Evolutionary conservation across 2,888 invertebrate species (phyloP).

Genomic region (Pasiphila rectangulata): DNA sequence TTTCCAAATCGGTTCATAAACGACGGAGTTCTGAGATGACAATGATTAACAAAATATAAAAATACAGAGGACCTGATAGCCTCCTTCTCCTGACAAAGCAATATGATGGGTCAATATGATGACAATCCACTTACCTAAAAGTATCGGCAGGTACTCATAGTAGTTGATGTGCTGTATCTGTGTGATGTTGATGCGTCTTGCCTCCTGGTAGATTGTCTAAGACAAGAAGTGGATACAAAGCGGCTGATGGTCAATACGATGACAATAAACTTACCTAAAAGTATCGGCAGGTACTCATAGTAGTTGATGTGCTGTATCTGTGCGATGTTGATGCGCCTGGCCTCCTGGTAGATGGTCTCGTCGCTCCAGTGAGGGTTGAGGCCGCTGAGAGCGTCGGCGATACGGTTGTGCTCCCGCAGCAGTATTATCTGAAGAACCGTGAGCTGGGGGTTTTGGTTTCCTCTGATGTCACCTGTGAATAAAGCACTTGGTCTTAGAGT

Average conservation of each 20-base stretch:
- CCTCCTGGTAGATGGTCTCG: conserved; percentile 87
- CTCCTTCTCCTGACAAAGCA: too few species aligned
- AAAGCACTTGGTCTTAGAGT: too few species aligned
- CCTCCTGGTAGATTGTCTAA: conserved; percentile 87
- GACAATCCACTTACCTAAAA: conserved; percentile 87
- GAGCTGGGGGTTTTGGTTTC: conserved; percentile 87
- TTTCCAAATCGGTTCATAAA: too few species aligned
- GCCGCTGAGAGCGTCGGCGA: conserved; percentile 80
- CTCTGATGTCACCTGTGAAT: conserved; percentile 84
- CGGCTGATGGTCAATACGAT: too few species aligned
- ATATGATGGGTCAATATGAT: too few species aligned
- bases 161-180: conserved; percentile 87
- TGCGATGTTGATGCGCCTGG: conserved; percentile 85
- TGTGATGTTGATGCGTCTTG: conserved; percentile 85
- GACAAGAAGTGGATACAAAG: too few species aligned
- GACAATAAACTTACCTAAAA: conserved; percentile 83
- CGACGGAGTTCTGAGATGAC: too few species aligned
- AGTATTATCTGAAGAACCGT: conserved; percentile 85
- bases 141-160: conserved; percentile 88
- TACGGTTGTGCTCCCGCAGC: conserved; percentile 87
- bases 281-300: conserved; percentile 88
- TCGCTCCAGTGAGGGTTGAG: conserved; percentile 89
- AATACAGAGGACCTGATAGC: too few species aligned
- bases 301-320: conserved; percentile 87
- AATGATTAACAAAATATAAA: too few species aligned